phyloP scores from a whole-genome alignment of 2,888 invertebrate genomes.

The Eurois occulta region DNA sequence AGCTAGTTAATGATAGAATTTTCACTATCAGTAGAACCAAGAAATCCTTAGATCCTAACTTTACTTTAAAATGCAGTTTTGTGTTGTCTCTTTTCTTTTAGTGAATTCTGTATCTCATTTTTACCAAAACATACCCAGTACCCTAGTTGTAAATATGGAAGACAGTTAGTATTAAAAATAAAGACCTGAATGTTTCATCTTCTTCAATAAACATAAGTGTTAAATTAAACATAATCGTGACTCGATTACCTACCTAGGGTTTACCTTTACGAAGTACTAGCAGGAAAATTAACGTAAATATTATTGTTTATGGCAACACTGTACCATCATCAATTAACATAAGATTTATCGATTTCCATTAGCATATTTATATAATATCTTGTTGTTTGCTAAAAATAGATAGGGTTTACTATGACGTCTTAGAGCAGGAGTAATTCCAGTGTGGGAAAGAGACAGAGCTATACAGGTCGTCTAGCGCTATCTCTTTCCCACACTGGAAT shows the following conservation, averaged over 20 bases:
- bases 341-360: slow-evolving; percentile 20
- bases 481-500: too few relatives aligned
- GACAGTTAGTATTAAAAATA: background rate
- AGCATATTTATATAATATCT: slow-evolving; percentile 3
- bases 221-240: slow-evolving; percentile 28
- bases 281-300: slow-evolving; percentile 30
- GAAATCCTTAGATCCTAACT: too few relatives aligned
- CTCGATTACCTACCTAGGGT: background rate
- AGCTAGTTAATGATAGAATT: too few relatives aligned
- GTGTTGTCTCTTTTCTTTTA: background rate
- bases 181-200: background rate
- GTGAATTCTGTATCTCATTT: background rate
- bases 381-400: slow-evolving; percentile 4
- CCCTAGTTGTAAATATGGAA: background rate
- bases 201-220: background rate
- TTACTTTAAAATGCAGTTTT: background rate
- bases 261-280: slow-evolving; percentile 2
- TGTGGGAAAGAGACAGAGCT: too few relatives aligned
- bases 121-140: background rate
- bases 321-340: slow-evolving; percentile 1
- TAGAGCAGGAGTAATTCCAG: too few relatives aligned
- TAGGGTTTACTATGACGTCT: too few relatives aligned
- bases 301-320: slow-evolving; percentile 21
- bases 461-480: too few relatives aligned
- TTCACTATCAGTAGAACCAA: too few relatives aligned